Conservation (phyloP, 2,888 invertebrate genomes). For the Stenotaenia linearis region DNA sequence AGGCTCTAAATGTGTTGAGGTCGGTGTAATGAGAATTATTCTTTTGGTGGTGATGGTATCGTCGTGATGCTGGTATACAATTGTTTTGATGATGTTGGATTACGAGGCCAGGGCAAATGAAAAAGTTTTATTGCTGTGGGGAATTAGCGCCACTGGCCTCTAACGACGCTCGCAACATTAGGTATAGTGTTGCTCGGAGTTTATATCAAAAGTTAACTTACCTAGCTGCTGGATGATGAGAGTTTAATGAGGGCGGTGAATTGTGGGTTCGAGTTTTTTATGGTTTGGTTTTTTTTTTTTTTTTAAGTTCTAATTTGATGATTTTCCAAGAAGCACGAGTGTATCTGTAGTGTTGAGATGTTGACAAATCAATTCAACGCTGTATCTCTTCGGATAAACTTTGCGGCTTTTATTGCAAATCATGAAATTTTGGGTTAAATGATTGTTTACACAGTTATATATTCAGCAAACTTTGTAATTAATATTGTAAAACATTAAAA, state of each 20-base stretch:
- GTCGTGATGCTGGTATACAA: not conserved
- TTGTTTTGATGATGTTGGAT: slow-evolving; percentile 19
- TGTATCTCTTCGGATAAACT: no score
- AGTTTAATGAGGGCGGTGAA: not conserved
- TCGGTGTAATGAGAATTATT: slow-evolving; percentile 17
- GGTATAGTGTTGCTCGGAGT: not conserved
- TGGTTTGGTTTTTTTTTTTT: not conserved
- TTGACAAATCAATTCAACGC: no score
- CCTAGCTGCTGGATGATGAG: not conserved
- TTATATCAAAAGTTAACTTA: not conserved
- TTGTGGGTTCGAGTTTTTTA: not conserved
- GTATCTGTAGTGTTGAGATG: no score
- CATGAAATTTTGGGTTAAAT: no score
- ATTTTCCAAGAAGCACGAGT: no score
- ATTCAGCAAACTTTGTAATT: no score
- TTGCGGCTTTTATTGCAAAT: no score
- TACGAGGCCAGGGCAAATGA: slow-evolving; percentile 17
- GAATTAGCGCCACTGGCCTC: slow-evolving; percentile 23
- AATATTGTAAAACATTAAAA: no score
- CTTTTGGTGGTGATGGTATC: not conserved
- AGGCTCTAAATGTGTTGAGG: not conserved
- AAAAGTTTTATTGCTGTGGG: slow-evolving; percentile 22
- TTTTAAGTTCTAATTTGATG: no score
- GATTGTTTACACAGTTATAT: no score
- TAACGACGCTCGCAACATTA: slow-evolving; percentile 22